phyloP scores from a whole-genome alignment of 2,888 invertebrate genomes.

The Hermodice carunculata region DNA sequence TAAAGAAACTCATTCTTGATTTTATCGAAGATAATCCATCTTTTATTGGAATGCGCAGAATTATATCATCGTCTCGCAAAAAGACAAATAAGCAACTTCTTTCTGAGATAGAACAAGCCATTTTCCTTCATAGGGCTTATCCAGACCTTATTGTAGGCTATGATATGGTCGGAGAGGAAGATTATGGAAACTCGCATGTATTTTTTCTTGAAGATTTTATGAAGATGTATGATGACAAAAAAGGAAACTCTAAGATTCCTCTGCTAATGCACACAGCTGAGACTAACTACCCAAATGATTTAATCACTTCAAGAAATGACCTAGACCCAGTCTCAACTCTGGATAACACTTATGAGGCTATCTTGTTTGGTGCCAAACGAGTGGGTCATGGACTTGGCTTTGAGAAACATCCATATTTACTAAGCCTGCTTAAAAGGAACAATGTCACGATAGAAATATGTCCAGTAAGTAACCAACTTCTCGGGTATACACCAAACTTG shows the following conservation, averaged over 20 bases:
- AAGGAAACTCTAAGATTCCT: constrained; percentile 19
- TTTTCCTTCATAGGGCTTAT: constrained; percentile 27
- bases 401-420: constrained; percentile 41
- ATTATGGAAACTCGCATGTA: constrained; percentile 36
- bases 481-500: constrained; percentile 44
- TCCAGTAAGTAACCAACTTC: constrained; percentile 44
- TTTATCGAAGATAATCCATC: constrained; percentile 3
- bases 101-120: constrained; percentile 26
- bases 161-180: constrained; percentile 43
- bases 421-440: constrained; percentile 20
- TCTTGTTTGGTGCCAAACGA: constrained; percentile 40
- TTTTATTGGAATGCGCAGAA: constrained; percentile 14
- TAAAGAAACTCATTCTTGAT: neutral
- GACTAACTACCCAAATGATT: constrained; percentile 42
- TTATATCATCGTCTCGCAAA: too few relatives aligned
- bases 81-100: too few relatives aligned
- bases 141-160: constrained; percentile 40
- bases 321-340: constrained; percentile 38
- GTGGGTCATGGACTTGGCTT: constrained; percentile 45
- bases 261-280: constrained; percentile 41
- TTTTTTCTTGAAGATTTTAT: constrained; percentile 34
- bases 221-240: constrained; percentile 11
- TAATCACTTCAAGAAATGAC: constrained; percentile 24
- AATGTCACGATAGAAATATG: constrained; percentile 41
- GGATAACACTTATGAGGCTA: constrained; percentile 45